Evolutionary conservation across 30 jellyfish, hydroid and myxozoan species (phyloP).

Genomic region (Haliclystus octoradiatus): DNA sequence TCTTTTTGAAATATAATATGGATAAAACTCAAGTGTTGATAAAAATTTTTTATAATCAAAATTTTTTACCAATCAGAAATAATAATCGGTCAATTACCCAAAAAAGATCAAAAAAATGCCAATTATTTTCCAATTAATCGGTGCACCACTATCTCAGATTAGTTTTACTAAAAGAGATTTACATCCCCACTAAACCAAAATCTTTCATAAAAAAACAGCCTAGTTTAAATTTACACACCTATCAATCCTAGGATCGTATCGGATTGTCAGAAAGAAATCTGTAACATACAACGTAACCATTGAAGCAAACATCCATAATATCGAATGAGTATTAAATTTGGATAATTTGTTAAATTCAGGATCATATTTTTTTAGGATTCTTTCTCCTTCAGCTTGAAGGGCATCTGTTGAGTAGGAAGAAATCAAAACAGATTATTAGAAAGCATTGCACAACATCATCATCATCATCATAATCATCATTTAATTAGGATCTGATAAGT

Average conservation of each 20-base stretch:
- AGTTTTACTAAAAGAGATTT: background rate
- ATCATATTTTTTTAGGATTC: conserved; percentile 37
- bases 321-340: conserved; percentile 51
- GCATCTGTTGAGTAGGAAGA: background rate
- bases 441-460: too few species aligned
- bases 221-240: too few species aligned
- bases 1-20: too few species aligned
- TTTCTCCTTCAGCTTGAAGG: conserved; percentile 36
- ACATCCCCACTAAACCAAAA: too few species aligned
- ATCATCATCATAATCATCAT: too few species aligned
- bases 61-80: too few species aligned
- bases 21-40: too few species aligned
- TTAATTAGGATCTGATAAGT: too few species aligned
- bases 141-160: background rate
- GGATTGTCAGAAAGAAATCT: conserved; percentile 57
- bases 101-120: background rate
- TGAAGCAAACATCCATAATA: conserved; percentile 78
- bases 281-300: conserved; percentile 57
- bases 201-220: too few species aligned
- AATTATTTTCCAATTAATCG: background rate
- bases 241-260: conserved; percentile 55
- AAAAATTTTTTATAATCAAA: too few species aligned
- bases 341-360: conserved; percentile 35
- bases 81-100: too few species aligned
- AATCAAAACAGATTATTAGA: too few species aligned